Base-by-base conservation (phyloP, 2,113 vertebrate species). In the Centropus unirufus region DNA sequence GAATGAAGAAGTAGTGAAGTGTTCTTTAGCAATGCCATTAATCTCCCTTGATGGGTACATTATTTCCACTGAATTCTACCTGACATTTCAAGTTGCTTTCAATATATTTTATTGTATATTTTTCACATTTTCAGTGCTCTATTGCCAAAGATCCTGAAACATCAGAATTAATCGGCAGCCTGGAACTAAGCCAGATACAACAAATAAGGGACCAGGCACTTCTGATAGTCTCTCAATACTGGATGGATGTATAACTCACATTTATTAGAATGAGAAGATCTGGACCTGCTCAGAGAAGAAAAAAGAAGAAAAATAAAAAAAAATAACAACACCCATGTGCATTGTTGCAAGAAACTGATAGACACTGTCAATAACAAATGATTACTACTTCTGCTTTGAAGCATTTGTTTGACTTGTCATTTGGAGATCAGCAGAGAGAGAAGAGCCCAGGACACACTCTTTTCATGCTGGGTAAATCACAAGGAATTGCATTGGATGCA, bases 71-170 rank as follows among this genome's bases (percentile, higher is more conserved):
- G 91, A 95, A 95, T 87, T 91, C 58, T 94, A 94, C 68, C 89
- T 95, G 90, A 91, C 91, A 77, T 96, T 97, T 97, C 84, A 95
- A 93, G 90, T 95, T 96, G 79, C 87, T 95, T 96, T 97, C 94
- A 93, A 90, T 93, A 91, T 95, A 94, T 96, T 95, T 94, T 96
- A 96, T 92, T 95, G 83, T 92, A 68, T 87, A 88, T 96, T 94
- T 95, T 92, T 87, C 84, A 87, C 81, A 79, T 81, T 96, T 95
- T 90, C 93, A 89, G 49, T 87, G 72, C 57, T 95, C 61, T 58
- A 46, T 83, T 87, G 66, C 87, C 70, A 93, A 96, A 90, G 44
- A 91, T 92, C 97, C 94, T 97, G 89, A 95, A 89, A 94, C 95
- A 96, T 95, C 88, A 95, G 92, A 96, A 96, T 97, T 80, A 93